Evolutionary conservation across 2,888 invertebrate genomes (phyloP).

Genomic region (Xanthorhoe spadicearia): DNA sequence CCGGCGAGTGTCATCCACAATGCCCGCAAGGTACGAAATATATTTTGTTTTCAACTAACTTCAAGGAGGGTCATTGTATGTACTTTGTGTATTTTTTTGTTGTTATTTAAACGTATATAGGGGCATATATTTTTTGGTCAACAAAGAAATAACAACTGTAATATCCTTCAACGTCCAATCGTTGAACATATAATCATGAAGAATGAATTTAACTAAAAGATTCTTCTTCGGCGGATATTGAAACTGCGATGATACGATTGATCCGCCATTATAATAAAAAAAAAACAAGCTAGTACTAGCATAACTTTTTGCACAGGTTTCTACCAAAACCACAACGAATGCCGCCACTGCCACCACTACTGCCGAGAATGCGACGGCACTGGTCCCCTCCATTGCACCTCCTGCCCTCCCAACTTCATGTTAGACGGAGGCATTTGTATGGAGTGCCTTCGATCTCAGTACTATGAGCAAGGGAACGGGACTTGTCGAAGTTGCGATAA

Average conservation of each 20-base stretch:
- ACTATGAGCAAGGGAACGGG: conserved; percentile 88
- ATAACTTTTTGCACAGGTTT: conserved; percentile 79
- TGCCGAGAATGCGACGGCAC: conserved; percentile 94
- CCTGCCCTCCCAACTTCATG: conserved; percentile 89
- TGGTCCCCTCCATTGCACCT: conserved; percentile 89
- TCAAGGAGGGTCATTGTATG: too few relatives aligned
- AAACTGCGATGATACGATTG: too few relatives aligned
- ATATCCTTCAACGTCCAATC: too few relatives aligned
- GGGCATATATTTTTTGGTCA: too few relatives aligned
- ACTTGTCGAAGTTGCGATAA: conserved; percentile 77
- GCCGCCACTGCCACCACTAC: conserved; percentile 95
- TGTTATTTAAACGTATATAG: too few relatives aligned
- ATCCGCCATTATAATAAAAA: too few relatives aligned
- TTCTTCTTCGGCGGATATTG: too few relatives aligned
- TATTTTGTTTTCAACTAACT: not conserved
- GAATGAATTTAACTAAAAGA: too few relatives aligned
- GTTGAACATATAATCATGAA: too few relatives aligned
- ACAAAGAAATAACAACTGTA: too few relatives aligned
- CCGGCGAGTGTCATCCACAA: conserved; percentile 93
- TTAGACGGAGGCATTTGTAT: conserved; percentile 90
- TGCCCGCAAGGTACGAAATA: conserved; percentile 88
- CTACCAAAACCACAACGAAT: conserved; percentile 92
- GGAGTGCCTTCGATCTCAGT: conserved; percentile 90
- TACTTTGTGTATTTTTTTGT: too few relatives aligned
- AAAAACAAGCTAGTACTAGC: too few relatives aligned